Evolutionary conservation across 2,888 invertebrate species (phyloP).

Genomic region (Leptinotarsa haldemani): DNA sequence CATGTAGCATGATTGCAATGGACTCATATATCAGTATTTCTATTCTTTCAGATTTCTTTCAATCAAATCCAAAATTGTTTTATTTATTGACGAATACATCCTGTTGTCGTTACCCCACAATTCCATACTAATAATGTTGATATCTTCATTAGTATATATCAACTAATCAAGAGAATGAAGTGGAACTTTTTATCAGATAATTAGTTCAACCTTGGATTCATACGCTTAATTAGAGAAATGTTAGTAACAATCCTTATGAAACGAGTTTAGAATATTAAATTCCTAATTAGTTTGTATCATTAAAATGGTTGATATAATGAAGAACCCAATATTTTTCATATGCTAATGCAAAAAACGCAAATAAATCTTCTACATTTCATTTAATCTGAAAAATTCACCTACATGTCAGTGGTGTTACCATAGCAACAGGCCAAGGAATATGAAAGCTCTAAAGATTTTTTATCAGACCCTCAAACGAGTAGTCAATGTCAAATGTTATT

Average conservation of each 20-base stretch:
- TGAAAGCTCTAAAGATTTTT: too few species aligned
- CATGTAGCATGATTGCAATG: neutral
- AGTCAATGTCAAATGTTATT: too few species aligned
- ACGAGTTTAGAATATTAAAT: slow-evolving; percentile 34
- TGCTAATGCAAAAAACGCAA: neutral
- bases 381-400: neutral
- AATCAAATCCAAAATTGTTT: neutral
- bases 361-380: neutral
- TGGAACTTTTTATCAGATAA: slow-evolving; percentile 14
- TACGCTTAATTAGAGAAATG: slow-evolving; percentile 16
- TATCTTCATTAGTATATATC: slow-evolving; percentile 15
- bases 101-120: neutral
- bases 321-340: slow-evolving; percentile 26
- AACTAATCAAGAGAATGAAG: slow-evolving; percentile 9
- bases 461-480: too few species aligned
- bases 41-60: neutral
- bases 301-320: slow-evolving; percentile 36
- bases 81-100: slow-evolving; percentile 8
- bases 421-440: neutral
- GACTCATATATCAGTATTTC: neutral
- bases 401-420: neutral
- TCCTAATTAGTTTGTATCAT: slow-evolving; percentile 37
- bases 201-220: slow-evolving; percentile 19
- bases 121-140: slow-evolving; percentile 6
- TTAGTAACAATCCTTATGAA: slow-evolving; percentile 22